A percentile compares a stretch with the other conserved stretches of the same genome.
Conservation (phyloP, 2,888 invertebrate species). For the Dioctria rufipes region DNA sequence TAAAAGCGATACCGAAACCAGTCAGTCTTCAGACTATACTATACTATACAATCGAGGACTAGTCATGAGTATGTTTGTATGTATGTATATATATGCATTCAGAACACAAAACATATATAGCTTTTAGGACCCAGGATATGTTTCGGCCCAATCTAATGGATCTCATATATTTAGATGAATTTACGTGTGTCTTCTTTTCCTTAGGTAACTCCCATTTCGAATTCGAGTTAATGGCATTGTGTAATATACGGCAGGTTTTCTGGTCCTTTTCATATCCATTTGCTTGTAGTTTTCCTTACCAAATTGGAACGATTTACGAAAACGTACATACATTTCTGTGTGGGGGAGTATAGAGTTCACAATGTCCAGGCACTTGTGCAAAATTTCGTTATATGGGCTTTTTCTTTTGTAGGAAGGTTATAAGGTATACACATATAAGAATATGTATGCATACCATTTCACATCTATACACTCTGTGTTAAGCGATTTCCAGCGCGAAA, state of each 20-base stretch:
- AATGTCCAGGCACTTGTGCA: background rate
- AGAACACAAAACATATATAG: background rate
- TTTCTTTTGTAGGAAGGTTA: background rate
- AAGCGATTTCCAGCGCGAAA: background rate
- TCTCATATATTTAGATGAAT: conserved; percentile 14
- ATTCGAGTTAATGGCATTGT: conserved; percentile 5
- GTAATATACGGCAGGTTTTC: conserved; percentile 16
- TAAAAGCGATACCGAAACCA: background rate
- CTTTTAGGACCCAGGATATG: background rate
- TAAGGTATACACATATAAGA: too few relatives aligned
- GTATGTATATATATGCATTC: too few relatives aligned
- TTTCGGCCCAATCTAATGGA: conserved; percentile 11
- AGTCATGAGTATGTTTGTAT: too few relatives aligned
- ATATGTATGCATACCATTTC: too few relatives aligned
- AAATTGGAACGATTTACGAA: conserved; percentile 8
- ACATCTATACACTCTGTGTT: background rate
- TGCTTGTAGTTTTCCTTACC: background rate
- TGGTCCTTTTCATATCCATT: background rate
- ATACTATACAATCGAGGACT: too few relatives aligned
- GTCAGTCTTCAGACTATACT: too few relatives aligned
- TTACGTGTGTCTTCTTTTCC: conserved; percentile 14
- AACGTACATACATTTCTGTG: background rate
- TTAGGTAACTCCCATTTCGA: conserved; percentile 15
- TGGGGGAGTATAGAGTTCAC: background rate
- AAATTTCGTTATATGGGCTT: background rate